Percentiles rank a stretch among this genome's conserved stretches.
These are phyloP conservation scores for Meloidogyne hapla DNA, from an alignment of 1,140 invertebrate genomes.

Conservation along the genomic window DNA sequence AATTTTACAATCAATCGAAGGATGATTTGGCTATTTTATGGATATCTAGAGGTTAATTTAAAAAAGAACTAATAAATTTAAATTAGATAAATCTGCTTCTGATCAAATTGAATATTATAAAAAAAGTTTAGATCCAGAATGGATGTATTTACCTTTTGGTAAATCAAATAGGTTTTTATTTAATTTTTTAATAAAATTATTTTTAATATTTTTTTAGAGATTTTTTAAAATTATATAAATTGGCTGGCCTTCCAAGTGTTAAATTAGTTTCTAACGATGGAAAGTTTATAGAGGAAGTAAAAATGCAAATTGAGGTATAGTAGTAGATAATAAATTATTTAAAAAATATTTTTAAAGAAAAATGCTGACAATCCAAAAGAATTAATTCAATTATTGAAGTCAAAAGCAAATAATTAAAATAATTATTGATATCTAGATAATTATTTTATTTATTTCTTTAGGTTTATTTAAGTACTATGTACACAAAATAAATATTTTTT, in stretches of 20 bases:
- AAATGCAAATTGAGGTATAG: constrained; percentile 19
- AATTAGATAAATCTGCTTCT: constrained; percentile 20
- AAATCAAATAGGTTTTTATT: constrained; percentile 21
- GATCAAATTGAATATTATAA: constrained; percentile 22
- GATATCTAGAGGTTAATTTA: constrained; percentile 16
- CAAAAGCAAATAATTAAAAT: background rate
- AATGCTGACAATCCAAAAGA: constrained; percentile 3
- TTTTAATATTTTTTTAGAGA: constrained; percentile 12
- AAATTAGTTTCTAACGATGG: constrained; percentile 19
- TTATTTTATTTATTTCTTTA: too few species aligned
- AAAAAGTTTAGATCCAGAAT: constrained; percentile 21
- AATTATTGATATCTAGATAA: too few species aligned
- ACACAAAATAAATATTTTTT: too few species aligned
- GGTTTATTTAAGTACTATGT: too few species aligned
- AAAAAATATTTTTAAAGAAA: background rate
- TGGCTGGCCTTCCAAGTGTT: constrained; percentile 19
- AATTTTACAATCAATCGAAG: constrained; percentile 24
- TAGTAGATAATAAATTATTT: background rate
- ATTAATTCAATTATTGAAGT: background rate
- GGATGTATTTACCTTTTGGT: constrained; percentile 21
- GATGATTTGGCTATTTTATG: constrained; percentile 21
- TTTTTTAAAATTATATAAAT: constrained; percentile 22
- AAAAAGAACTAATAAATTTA: background rate
- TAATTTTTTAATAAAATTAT: background rate
- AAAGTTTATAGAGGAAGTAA: constrained; percentile 19